Evolutionary conservation across 2,888 invertebrate genomes (phyloP).

Genomic region (Lypha dubia): DNA sequence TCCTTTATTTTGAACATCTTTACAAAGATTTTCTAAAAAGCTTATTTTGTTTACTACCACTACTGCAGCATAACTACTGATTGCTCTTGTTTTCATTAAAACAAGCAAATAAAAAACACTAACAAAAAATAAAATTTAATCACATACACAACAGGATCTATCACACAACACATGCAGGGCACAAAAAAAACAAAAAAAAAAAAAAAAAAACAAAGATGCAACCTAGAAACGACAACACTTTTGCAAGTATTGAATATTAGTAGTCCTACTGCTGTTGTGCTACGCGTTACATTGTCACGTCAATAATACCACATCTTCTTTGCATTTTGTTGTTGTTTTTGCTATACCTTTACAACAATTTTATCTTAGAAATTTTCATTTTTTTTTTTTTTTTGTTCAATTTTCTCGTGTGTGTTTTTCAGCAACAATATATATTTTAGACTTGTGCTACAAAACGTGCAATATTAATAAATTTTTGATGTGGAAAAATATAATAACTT

Average conservation of each 20-base stretch:
- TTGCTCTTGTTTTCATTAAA: slow-evolving; percentile 27
- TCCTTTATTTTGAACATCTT: slow-evolving; percentile 65
- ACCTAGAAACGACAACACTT: slow-evolving; percentile 49
- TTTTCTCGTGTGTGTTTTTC: neutral
- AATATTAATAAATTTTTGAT: slow-evolving; percentile 17
- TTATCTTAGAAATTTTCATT: neutral
- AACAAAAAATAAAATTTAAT: slow-evolving; percentile 25
- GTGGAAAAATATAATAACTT: neutral
- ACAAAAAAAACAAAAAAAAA: neutral
- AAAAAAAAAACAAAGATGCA: slow-evolving; percentile 33
- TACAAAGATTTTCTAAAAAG: slow-evolving; percentile 48
- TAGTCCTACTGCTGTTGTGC: slow-evolving; percentile 64
- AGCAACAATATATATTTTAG: slow-evolving; percentile 5
- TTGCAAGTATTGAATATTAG: slow-evolving; percentile 61
- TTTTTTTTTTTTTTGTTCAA: neutral
- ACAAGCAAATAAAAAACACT: neutral
- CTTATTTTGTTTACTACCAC: slow-evolving; percentile 49
- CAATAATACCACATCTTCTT: slow-evolving; percentile 45
- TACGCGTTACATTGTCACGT: slow-evolving; percentile 71
- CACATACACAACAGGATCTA: slow-evolving; percentile 59
- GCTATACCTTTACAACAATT: neutral
- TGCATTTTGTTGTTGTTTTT: too few species aligned
- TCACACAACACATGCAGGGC: slow-evolving; percentile 54
- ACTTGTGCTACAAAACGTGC: neutral
- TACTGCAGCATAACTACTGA: slow-evolving; percentile 20